phyloP scores from a whole-genome alignment of 2,113 vertebrate genomes.

The Microtus oregoni region DNA sequence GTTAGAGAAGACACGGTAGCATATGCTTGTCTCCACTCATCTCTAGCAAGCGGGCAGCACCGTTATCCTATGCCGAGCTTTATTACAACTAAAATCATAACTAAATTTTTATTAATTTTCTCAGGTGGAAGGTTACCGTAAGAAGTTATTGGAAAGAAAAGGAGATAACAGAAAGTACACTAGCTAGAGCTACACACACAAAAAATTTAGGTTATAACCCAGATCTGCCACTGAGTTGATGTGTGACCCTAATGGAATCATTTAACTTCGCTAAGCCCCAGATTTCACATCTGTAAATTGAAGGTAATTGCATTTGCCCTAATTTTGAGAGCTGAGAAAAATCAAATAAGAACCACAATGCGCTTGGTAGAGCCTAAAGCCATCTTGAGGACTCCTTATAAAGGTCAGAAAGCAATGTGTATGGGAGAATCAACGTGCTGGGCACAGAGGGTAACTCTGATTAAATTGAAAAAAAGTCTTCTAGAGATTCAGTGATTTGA shows the following conservation, averaged over 20 bases:
- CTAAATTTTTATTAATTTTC: neutral
- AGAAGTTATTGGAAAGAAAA: neutral
- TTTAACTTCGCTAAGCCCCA: conserved; percentile 39
- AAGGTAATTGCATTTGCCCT: conserved; percentile 47
- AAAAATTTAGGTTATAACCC: conserved; percentile 58
- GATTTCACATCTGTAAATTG: conserved; percentile 38
- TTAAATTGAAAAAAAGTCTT: neutral
- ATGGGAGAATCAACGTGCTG: rapidly evolving
- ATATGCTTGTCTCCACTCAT: neutral
- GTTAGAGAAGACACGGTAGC: neutral
- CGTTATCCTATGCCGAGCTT: neutral
- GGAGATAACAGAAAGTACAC: neutral
- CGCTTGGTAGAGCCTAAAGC: neutral
- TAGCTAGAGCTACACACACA: neutral
- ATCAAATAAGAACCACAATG: neutral
- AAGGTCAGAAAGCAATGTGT: neutral
- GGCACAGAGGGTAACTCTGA: neutral
- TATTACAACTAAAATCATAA: neutral
- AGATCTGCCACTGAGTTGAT: conserved; percentile 36
- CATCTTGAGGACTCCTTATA: neutral
- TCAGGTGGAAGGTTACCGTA: neutral
- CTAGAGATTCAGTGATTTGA: neutral
- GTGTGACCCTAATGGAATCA: neutral
- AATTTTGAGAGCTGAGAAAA: conserved; percentile 37
- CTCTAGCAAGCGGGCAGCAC: neutral